A percentile compares a stretch with the other conserved stretches of the same genome.
Conservation (phyloP, 2,888 invertebrate genomes). For the Patella depressa region DNA sequence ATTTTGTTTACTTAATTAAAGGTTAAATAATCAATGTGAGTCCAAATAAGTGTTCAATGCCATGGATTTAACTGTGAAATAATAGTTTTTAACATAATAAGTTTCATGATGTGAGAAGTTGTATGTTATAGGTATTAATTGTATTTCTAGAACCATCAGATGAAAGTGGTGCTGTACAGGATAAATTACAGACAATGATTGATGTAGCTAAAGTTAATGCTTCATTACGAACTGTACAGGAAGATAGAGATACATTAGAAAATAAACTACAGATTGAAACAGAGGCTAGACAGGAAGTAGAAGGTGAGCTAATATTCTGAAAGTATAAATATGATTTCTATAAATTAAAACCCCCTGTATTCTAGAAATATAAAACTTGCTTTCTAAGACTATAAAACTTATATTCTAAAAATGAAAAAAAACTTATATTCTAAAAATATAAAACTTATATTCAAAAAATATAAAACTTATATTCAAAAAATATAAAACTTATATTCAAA, state of each 20-base stretch:
- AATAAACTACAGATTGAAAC: conserved; percentile 61
- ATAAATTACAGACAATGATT: conserved; percentile 64
- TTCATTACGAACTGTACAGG: conserved; percentile 56
- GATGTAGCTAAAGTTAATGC: conserved; percentile 67
- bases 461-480: no score
- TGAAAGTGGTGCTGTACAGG: conserved; percentile 40
- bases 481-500: no score
- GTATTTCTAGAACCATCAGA: neutral
- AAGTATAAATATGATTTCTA: neutral
- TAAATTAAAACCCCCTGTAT: neutral
- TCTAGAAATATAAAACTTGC: no score
- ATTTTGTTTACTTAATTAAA: no score
- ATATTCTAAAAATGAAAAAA: no score
- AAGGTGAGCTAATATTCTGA: conserved; percentile 48
- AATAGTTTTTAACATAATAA: no score
- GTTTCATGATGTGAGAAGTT: neutral
- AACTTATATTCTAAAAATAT: no score
- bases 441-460: no score
- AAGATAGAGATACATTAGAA: conserved; percentile 58
- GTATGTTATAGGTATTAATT: neutral
- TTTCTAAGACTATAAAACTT: no score
- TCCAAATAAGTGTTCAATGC: no score
- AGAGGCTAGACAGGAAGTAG: conserved; percentile 61
- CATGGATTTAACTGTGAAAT: no score
- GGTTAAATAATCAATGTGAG: no score